Evolutionary conservation across 2,797 vertebrate species (phyloP).

Genomic region (Catamblyrhynchus diadema): DNA sequence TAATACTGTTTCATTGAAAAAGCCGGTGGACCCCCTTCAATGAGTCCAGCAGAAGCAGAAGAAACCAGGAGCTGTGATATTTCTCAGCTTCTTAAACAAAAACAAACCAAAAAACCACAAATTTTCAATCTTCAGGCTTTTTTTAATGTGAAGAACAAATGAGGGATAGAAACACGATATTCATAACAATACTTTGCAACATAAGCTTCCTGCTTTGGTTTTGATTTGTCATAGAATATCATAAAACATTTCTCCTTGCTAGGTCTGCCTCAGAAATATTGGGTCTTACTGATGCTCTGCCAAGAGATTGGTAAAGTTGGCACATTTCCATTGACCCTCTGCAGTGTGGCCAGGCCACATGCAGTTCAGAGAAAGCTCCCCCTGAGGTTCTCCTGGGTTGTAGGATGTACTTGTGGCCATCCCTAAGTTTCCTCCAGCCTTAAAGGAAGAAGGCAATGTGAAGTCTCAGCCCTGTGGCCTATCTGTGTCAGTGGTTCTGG

Average conservation of each 20-base stretch:
- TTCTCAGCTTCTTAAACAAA: background rate
- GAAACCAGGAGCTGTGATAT: background rate
- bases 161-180: background rate
- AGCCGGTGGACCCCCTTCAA: background rate
- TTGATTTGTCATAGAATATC: background rate
- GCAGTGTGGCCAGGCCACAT: background rate
- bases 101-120: rapidly evolving
- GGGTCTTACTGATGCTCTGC: background rate
- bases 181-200: background rate
- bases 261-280: background rate
- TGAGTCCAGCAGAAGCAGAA: background rate
- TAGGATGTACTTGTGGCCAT: background rate
- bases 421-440: background rate
- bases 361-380: background rate
- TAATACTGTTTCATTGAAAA: background rate
- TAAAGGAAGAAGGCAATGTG: background rate
- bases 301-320: background rate
- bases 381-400: background rate
- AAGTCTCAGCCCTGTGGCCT: background rate
- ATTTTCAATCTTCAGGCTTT: background rate
- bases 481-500: background rate
- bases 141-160: background rate
- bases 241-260: background rate
- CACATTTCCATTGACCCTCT: background rate
- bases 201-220: background rate